Conservation (phyloP, 1,140 invertebrate genomes). For the Trinorchestia longiramus region DNA sequence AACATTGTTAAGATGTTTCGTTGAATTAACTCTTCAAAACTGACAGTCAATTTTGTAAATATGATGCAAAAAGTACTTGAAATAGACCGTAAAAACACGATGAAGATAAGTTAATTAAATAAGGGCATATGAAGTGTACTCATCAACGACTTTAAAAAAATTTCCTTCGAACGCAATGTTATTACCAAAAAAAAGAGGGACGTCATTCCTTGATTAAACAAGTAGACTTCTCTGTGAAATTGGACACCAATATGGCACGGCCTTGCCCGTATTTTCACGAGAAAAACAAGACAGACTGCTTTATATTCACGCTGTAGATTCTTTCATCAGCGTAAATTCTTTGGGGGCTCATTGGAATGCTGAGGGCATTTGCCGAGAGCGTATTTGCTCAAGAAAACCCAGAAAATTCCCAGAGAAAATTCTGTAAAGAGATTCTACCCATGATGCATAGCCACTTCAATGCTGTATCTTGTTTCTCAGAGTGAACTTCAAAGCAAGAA, state of each 20-base stretch:
- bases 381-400: slow-evolving; percentile 7
- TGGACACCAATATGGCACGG: not conserved
- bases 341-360: slow-evolving; percentile 5
- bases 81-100: too few species aligned
- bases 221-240: not conserved
- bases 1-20: too few species aligned
- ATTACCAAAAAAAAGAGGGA: too few species aligned
- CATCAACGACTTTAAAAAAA: too few species aligned
- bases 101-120: too few species aligned
- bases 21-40: too few species aligned
- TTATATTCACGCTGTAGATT: not conserved
- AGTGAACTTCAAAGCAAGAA: not conserved
- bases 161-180: not conserved
- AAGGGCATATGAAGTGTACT: too few species aligned
- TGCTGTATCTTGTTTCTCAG: not conserved
- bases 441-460: not conserved
- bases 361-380: not conserved
- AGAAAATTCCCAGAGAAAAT: not conserved
- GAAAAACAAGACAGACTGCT: not conserved
- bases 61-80: too few species aligned
- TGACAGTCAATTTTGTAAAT: too few species aligned
- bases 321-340: slow-evolving; percentile 8
- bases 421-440: not conserved
- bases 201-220: too few species aligned
- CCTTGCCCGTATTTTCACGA: not conserved